Evolutionary conservation across 2,113 vertebrate genomes (phyloP), one percentile per base, ranked within the genome.

Genomic region (Erythrocercus mccallii): DNA sequence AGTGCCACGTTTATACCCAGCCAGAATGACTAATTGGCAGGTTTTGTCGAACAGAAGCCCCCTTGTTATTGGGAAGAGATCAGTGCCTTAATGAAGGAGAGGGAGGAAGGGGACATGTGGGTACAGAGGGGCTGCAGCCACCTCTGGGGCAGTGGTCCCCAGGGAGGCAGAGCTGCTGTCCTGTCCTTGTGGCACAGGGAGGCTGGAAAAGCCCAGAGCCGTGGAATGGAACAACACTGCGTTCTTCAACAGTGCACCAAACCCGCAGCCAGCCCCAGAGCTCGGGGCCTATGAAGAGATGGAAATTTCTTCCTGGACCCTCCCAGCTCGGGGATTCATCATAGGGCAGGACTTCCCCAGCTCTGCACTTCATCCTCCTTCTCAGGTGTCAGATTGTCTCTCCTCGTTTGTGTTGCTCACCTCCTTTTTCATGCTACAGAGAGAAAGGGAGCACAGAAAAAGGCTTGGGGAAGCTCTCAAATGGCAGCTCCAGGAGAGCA

Each of bases 21-120:
- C 95, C 98, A 97, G 96, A 95, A 97, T 84, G 96, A 87, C 91
- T 94, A 91, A 66, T 97, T 95, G 97, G 97, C 97, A 96, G 96
- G 88, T 86, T 96, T 95, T 93, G 92, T 82, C n/a, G 15, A 96
- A 90, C 94, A 88, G 94, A 97, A 92, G 96, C 94, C 91, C 96
- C 92, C 91, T 84, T 65, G 92, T 94, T 96, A 90, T 86, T 54
- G 69, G 91, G 88, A 92, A 87, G 51, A 48, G 72, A 85, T 85
- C 18, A 3, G 82, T 71, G 66, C 92, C 95, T 95, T 94, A 90
- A 91, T 72, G 82, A 78, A 93, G 81, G 92, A 88, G 37, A 81
- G 40, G 18, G 66, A 88, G n/a, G 38, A 90, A 33, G 23, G 38
- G 54, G 45, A 30, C 14, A 6, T 8, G 4, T 2, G 13, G 9